Evolutionary conservation across 2,888 invertebrate species (phyloP).

Genomic region (Philaethria dido): DNA sequence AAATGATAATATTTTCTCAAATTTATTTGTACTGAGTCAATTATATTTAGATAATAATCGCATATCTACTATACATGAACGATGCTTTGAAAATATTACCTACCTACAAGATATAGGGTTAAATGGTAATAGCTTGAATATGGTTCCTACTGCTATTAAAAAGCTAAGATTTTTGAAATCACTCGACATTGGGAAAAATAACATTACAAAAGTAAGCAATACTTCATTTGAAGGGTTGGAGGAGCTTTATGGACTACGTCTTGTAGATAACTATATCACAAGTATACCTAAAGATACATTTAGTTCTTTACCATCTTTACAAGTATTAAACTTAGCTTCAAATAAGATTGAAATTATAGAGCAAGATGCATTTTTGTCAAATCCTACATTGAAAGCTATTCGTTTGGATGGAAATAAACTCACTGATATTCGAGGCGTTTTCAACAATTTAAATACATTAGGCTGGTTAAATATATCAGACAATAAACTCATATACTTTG

Average conservation of each 20-base stretch:
- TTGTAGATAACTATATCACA: conserved; percentile 91
- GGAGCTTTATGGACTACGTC: conserved; percentile 88
- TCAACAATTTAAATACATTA: conserved; percentile 88
- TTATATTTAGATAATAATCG: conserved; percentile 89
- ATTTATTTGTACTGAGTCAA: conserved; percentile 88
- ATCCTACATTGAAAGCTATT: conserved; percentile 89
- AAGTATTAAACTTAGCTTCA: conserved; percentile 91
- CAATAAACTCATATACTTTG: conserved; percentile 90
- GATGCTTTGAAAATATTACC: conserved; percentile 90
- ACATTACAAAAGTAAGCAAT: conserved; percentile 87
- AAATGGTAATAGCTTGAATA: conserved; percentile 87
- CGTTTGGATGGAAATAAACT: conserved; percentile 91
- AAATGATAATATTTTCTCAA: conserved; percentile 87
- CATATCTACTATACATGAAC: conserved; percentile 86
- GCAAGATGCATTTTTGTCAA: conserved; percentile 89
- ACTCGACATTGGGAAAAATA: conserved; percentile 92
- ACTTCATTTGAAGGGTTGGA: conserved; percentile 89
- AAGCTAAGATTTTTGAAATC: conserved; percentile 88
- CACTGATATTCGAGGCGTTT: conserved; percentile 90
- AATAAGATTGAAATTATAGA: conserved; percentile 90
- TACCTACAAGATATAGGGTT: conserved; percentile 90
- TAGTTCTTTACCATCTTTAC: conserved; percentile 87
- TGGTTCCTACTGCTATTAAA: conserved; percentile 87
- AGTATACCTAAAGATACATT: conserved; percentile 90
- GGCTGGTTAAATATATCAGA: conserved; percentile 92